Conservation (phyloP, 1,140 invertebrate genomes). For the Coptotermes formosanus region DNA sequence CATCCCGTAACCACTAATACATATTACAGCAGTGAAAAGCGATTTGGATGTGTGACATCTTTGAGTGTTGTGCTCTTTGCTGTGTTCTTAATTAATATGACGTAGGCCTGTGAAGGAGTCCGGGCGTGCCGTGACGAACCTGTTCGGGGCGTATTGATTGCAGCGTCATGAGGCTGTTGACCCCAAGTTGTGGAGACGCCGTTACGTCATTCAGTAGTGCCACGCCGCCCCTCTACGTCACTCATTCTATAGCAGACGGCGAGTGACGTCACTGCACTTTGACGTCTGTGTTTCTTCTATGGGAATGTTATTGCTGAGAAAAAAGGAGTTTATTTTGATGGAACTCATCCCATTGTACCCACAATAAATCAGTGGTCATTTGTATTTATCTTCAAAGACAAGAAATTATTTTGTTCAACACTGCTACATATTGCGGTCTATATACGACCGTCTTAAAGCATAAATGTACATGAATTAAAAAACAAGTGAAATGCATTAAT, state of each 20-base stretch:
- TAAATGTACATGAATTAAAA: too few species aligned
- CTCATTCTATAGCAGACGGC: neutral
- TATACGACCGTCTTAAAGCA: too few species aligned
- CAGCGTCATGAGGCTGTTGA: constrained; percentile 13
- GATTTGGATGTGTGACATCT: neutral
- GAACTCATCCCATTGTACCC: too few species aligned
- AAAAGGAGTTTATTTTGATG: too few species aligned
- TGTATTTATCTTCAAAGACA: too few species aligned
- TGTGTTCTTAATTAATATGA: neutral
- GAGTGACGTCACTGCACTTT: neutral
- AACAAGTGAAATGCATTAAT: too few species aligned
- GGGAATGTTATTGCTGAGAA: too few species aligned
- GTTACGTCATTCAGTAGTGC: constrained; percentile 15
- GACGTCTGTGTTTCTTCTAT: too few species aligned
- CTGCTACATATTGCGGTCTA: too few species aligned
- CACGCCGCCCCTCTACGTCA: neutral
- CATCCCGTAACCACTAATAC: neutral
- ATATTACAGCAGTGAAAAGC: neutral
- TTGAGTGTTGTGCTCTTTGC: neutral
- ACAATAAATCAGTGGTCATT: too few species aligned
- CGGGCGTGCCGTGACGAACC: neutral
- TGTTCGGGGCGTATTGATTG: neutral
- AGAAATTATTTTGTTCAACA: too few species aligned
- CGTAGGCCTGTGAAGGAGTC: neutral
- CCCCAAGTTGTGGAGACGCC: constrained; percentile 15